These are phyloP conservation scores for Prosopocoilus inquinatus DNA, from an alignment of 2,888 invertebrate species.

Conservation along the genomic window DNA sequence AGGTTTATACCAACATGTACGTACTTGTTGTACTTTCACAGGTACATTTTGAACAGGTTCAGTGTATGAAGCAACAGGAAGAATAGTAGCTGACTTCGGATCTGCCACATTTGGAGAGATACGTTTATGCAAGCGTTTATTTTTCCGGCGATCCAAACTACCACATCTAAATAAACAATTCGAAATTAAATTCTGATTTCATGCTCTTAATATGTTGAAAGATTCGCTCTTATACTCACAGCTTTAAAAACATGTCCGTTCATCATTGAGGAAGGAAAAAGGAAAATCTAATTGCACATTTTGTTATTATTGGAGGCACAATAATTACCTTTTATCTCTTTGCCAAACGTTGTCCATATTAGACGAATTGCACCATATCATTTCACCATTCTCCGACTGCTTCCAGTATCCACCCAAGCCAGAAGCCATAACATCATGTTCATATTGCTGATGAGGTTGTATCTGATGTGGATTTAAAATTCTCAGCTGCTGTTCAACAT, in stretches of 20 bases:
- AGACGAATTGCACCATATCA: slow-evolving; percentile 45
- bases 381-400: slow-evolving; percentile 44
- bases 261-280: not conserved
- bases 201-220: too few species aligned
- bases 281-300: too few species aligned
- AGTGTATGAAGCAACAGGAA: slow-evolving; percentile 37
- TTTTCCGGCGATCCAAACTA: slow-evolving; percentile 60
- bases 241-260: not conserved
- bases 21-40: slow-evolving; percentile 36
- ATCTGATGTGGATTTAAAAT: slow-evolving; percentile 42
- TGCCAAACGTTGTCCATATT: slow-evolving; percentile 41
- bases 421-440: slow-evolving; percentile 40
- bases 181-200: not conserved
- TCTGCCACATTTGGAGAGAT: slow-evolving; percentile 43
- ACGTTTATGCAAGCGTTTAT: slow-evolving; percentile 46
- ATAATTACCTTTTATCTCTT: slow-evolving; percentile 43
- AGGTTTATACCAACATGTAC: not conserved
- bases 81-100: slow-evolving; percentile 44
- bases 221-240: too few species aligned
- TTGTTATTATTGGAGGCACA: too few species aligned
- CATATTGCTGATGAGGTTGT: slow-evolving; percentile 49
- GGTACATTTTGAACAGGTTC: slow-evolving; percentile 40
- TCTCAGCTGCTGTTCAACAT: slow-evolving; percentile 20
- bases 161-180: slow-evolving; percentile 52
- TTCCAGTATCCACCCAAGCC: slow-evolving; percentile 51